phyloP scores from a whole-genome alignment of 2,888 invertebrate genomes.

The Alviniconcha strummeri region DNA sequence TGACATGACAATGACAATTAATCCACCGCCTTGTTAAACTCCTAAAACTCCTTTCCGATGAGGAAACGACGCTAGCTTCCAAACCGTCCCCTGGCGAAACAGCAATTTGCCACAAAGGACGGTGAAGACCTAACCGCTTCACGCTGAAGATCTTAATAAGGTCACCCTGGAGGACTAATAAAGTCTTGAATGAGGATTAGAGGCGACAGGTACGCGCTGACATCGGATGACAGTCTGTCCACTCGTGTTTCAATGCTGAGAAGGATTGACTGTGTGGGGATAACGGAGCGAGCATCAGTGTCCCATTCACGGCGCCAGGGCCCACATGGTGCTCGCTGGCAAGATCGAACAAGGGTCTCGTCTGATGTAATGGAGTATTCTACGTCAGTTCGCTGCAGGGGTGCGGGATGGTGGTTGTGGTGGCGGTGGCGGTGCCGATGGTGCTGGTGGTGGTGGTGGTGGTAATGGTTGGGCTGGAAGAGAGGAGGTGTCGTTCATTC shows the following conservation, averaged over 20 bases:
- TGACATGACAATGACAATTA: too few species aligned
- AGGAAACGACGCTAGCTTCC: too few species aligned
- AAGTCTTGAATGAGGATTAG: background rate
- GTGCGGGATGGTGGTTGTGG: background rate
- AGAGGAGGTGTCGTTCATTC: too few species aligned
- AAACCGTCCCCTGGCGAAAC: too few species aligned
- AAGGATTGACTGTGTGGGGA: background rate
- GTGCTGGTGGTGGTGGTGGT: background rate
- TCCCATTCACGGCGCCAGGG: background rate
- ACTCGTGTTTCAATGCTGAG: background rate
- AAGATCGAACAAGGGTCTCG: background rate
- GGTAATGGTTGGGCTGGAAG: too few species aligned
- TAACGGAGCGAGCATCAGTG: background rate
- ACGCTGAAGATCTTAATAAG: background rate
- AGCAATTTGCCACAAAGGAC: too few species aligned
- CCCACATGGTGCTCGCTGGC: slow-evolving; percentile 6
- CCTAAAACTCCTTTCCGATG: too few species aligned
- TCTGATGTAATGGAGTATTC: background rate
- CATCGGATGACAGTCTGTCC: background rate
- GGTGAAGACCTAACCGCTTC: background rate
- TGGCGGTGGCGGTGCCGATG: background rate
- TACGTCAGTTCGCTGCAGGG: background rate
- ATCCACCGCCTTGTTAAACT: too few species aligned
- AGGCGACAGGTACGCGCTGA: background rate
- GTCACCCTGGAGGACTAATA: background rate